Evolutionary conservation across 2,797 vertebrate genomes (phyloP), one percentile per base, ranked within the genome.

Genomic region (Aphelocoma californica): DNA sequence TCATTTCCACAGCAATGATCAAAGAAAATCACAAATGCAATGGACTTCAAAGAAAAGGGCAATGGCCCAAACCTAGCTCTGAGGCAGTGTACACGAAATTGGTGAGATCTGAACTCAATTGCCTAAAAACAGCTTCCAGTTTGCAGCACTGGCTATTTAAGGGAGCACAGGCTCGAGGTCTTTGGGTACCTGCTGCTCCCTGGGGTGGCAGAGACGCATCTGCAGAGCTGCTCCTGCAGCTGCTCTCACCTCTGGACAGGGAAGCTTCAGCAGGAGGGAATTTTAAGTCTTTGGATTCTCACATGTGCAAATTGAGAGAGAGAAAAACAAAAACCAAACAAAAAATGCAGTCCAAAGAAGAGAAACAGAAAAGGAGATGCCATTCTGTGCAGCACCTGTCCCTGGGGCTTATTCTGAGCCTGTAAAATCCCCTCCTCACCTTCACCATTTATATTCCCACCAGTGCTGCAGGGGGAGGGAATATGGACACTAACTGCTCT

Each of bases 1-100:
- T 85, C 88, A 83, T 91, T 86, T 72, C 83, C 90, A 83, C 72
- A 14, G n/a, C 45, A 29, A 29, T 87, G 93, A 96, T 95, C 74
- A 96, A 96, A 96, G 92, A 64, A 95, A 87, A 85, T 77, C 90
- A 81, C 80, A 90, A 92, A 88, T 80, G 91, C 73, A 86, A 60
- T 40, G 77, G 85, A 88, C 92, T 96, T 95, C 95, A 97, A 90
- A 96, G 95, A 58, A 90, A 84, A 91, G 80, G 73, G 87, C 91
- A 88, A 79, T 44, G 86, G 82, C 60, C 73, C 70, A 86, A 90
- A 72, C 87, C 88, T 66, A 26, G 44, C 70, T 90, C 65, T 67
- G 57, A 93, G 77, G 42, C 66, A 62, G 31, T 0, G 12, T 50
- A 66, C 73, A 67, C 82, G 19, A 67, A 81, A 90, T 28, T 9